Percentiles rank a stretch among this genome's conserved stretches.
Conservation (phyloP, 2,797 vertebrate species). For the Astyanax mexicanus region DNA sequence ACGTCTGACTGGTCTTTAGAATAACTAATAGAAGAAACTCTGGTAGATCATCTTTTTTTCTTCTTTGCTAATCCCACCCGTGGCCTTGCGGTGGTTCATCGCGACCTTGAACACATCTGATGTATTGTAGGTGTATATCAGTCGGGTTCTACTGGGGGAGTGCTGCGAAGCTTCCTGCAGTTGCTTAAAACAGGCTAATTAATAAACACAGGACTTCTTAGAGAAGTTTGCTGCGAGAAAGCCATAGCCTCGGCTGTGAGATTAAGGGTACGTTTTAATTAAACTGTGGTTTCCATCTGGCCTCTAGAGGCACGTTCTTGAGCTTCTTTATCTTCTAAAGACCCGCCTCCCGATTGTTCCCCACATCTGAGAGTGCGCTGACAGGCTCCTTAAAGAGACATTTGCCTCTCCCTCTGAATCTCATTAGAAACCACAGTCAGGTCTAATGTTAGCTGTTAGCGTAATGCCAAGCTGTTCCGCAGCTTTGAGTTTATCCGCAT, state of each 20-base stretch:
- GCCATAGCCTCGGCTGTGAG: conserved; percentile 50
- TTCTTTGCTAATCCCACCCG: background rate
- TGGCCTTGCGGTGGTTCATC: background rate
- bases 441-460: conserved; percentile 47
- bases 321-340: conserved; percentile 47
- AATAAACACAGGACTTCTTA: conserved; percentile 56
- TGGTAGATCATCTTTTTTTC: background rate
- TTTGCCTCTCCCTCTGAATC: conserved; percentile 4
- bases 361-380: conserved; percentile 36
- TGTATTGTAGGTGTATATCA: conserved; percentile 27
- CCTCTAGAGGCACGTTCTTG: conserved; percentile 38
- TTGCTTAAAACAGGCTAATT: conserved; percentile 54
- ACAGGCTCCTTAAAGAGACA: conserved; percentile 32
- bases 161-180: conserved; percentile 15
- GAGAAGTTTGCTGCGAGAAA: conserved; percentile 52
- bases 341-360: conserved; percentile 31
- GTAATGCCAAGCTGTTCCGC: conserved; percentile 47
- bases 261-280: conserved; percentile 64
- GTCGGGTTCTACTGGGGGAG: conserved; percentile 3
- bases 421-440: conserved; percentile 42
- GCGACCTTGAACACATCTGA: background rate
- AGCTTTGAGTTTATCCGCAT: conserved; percentile 48
- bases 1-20: background rate
- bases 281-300: conserved; percentile 45
- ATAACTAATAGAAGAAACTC: background rate